Base-by-base conservation (phyloP, 2,113 vertebrate species). In the Cheirogaleus medius region DNA sequence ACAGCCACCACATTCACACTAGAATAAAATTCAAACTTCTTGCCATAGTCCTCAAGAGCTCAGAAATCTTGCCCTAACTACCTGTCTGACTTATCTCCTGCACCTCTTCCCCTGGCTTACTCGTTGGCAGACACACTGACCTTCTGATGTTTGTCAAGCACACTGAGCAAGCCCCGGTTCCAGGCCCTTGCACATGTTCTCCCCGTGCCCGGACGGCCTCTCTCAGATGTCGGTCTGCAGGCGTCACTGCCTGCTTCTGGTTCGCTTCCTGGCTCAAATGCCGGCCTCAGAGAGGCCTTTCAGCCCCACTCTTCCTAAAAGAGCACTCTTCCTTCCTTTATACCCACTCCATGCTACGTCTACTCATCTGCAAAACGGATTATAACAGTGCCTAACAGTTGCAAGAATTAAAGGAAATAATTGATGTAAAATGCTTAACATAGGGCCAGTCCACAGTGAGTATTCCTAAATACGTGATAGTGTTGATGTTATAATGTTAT, bases 341-440 rank as follows among this genome's bases (percentile, higher is more conserved):
- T 20, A 5, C 15, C 74, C 56, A 44, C 17, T 27, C 27, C 12
- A 52, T 12, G 12, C 47, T 39, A 17, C 17, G 15, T 71, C 89
- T 69, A 54, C 6, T 64, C 42, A 7, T 82, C 64, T 63, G n/a
- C 60, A 39, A 87, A 71, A 91, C 2, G 49, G 42, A 32, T 52
- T 69, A 37, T 54, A 49, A 56, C 17, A 49, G 25, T 39, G 63
- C 8, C 1, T 23, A 93, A 77, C 21, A 14, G 11, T 42, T 58
- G 0, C 6, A 27, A 96, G 80, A 90, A 97, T 71, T 91, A 91
- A 88, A 84, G 97, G 25, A 81, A 87, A 52, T 81, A 66, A 94
- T 58, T 84, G 69, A 80, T 34, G 6, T 83, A 56, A 81, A 73
- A 88, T 54, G 11, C 66, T 95, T 94, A 87, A 54, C 56, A 66